phyloP scores from a whole-genome alignment of 2,888 invertebrate genomes.

The Orchesellides sinensis region DNA sequence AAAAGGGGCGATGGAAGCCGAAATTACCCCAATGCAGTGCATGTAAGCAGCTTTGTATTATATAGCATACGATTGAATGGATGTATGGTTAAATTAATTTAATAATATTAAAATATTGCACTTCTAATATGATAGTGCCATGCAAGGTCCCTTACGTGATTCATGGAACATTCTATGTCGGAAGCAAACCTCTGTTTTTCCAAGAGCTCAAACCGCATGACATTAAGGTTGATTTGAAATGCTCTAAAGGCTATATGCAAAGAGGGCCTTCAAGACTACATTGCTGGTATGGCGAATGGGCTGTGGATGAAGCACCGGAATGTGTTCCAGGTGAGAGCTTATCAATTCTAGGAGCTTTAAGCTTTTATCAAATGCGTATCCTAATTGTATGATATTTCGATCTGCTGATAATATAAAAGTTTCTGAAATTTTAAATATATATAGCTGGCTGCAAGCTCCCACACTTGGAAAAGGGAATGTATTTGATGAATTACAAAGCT shows the following conservation, averaged over 20 bases:
- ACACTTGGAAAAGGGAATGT: constrained; percentile 83
- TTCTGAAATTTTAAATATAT: not conserved
- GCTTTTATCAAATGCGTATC: not conserved
- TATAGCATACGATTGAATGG: not conserved
- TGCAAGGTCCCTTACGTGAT: constrained; percentile 72
- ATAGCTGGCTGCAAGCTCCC: constrained; percentile 85
- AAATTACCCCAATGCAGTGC: constrained; percentile 88
- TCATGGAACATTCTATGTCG: constrained; percentile 73
- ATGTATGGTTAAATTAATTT: not conserved
- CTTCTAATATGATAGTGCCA: constrained; percentile 62
- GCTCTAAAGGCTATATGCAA: constrained; percentile 72
- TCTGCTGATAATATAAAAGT: not conserved
- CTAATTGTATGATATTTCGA: not conserved
- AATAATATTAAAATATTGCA: not conserved
- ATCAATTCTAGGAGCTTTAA: not conserved
- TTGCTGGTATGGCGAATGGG: constrained; percentile 91
- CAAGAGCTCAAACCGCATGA: constrained; percentile 81
- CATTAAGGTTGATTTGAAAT: constrained; percentile 74
- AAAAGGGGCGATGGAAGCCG: constrained; percentile 90
- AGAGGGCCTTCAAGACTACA: constrained; percentile 84
- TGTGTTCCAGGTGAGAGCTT: constrained; percentile 83
- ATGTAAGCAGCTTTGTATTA: constrained; percentile 81
- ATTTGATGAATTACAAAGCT: constrained; percentile 86
- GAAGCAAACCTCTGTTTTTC: constrained; percentile 75
- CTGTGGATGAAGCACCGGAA: constrained; percentile 84